phyloP scores from a whole-genome alignment of 2,797 vertebrate species.

The Delichon dasypus region DNA sequence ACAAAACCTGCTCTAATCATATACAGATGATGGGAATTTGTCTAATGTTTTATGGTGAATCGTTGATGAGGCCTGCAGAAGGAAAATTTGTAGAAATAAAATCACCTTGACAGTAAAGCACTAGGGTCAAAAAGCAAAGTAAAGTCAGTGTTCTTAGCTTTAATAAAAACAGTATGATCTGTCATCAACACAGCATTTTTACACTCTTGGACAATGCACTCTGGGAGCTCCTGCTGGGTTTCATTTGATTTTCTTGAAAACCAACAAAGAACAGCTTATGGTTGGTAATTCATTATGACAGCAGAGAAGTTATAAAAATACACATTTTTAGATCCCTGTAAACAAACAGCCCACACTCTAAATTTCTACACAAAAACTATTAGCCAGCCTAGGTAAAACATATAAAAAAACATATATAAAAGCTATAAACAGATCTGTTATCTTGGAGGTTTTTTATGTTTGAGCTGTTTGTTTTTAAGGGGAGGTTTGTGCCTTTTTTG shows the following conservation, averaged over 20 bases:
- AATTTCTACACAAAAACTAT: slow-evolving; percentile 45
- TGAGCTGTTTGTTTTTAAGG: background rate
- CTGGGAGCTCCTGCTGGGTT: slow-evolving; percentile 86
- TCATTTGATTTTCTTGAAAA: slow-evolving; percentile 87
- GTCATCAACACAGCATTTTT: slow-evolving; percentile 84
- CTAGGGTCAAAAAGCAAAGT: slow-evolving; percentile 88
- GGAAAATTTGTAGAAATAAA: slow-evolving; percentile 94
- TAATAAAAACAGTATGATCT: slow-evolving; percentile 94
- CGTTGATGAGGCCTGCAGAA: slow-evolving; percentile 80
- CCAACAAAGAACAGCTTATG: slow-evolving; percentile 77
- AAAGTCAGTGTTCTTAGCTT: slow-evolving; percentile 86
- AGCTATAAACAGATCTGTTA: too few relatives aligned
- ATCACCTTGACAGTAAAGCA: slow-evolving; percentile 89
- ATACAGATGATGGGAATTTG: slow-evolving; percentile 85
- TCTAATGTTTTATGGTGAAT: slow-evolving; percentile 84
- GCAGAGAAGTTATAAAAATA: slow-evolving; percentile 78
- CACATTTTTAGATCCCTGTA: slow-evolving; percentile 68
- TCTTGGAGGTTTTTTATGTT: background rate
- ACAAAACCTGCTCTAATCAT: slow-evolving; percentile 78
- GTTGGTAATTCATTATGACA: slow-evolving; percentile 81
- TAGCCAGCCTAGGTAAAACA: background rate
- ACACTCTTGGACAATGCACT: slow-evolving; percentile 82
- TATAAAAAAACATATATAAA: too few relatives aligned
- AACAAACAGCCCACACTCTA: slow-evolving; percentile 69
- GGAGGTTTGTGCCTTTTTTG: too few relatives aligned